These are phyloP conservation scores for Sinotaia quadrata DNA, from an alignment of 2,888 invertebrate genomes.

Conservation along the genomic window DNA sequence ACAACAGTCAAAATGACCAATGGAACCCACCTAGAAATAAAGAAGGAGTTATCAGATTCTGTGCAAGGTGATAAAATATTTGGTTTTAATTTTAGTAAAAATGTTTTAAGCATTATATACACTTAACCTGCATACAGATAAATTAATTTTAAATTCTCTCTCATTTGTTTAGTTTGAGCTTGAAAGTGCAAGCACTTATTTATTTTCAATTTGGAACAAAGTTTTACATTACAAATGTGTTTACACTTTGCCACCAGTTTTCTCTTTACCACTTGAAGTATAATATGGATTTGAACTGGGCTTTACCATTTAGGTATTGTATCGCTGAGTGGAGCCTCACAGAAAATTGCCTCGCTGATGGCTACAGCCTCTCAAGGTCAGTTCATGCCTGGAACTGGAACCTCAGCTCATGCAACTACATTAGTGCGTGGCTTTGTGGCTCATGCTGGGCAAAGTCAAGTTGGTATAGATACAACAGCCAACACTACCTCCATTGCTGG, in stretches of 20 bases:
- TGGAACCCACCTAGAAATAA: constrained; percentile 54
- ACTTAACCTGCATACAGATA: no score
- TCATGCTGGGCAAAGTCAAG: constrained; percentile 27
- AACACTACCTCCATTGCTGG: constrained; percentile 25
- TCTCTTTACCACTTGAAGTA: no score
- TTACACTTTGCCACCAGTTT: no score
- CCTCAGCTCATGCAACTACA: constrained; percentile 34
- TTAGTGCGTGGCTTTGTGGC: constrained; percentile 36
- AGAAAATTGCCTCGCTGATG: constrained; percentile 42
- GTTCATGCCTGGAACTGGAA: constrained; percentile 31
- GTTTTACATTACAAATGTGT: no score
- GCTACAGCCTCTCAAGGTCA: constrained; percentile 39
- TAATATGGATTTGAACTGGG: no score
- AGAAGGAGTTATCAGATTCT: constrained; percentile 37
- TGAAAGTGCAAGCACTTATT: no score
- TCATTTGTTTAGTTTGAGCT: no score
- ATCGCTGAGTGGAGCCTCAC: constrained; percentile 37
- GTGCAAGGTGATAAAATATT: no score
- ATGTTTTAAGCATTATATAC: no score
- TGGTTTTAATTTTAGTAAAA: no score
- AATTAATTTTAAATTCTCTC: no score
- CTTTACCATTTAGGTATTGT: constrained; percentile 33
- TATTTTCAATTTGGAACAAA: no score
- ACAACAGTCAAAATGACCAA: constrained; percentile 53
- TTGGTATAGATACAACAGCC: constrained; percentile 32